Evolutionary conservation across 2,797 vertebrate genomes (phyloP).

Genomic region (Arrhamphus sclerolepis): DNA sequence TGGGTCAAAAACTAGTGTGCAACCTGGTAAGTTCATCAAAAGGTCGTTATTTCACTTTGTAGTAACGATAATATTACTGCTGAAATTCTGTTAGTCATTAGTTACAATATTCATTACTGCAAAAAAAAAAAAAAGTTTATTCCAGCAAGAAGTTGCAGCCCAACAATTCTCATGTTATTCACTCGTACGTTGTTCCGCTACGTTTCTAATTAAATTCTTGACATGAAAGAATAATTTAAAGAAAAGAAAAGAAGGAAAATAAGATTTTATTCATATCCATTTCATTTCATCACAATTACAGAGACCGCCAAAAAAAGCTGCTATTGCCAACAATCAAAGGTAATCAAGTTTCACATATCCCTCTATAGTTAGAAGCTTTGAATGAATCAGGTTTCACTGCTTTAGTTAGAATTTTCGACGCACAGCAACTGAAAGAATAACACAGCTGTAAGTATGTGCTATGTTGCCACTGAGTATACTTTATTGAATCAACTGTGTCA

Average conservation of each 20-base stretch:
- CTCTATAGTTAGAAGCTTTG: slow-evolving; percentile 22
- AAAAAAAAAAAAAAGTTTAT: too few species aligned
- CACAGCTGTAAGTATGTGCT: background rate
- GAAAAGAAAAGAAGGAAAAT: too few species aligned
- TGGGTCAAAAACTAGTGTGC: too few species aligned
- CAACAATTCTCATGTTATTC: slow-evolving; percentile 36
- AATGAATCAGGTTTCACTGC: background rate
- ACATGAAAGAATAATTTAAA: too few species aligned
- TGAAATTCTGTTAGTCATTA: too few species aligned
- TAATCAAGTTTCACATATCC: slow-evolving; percentile 53
- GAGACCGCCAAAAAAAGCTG: slow-evolving; percentile 60
- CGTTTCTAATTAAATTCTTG: slow-evolving; percentile 63
- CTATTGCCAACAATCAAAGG: slow-evolving; percentile 61
- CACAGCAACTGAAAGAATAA: background rate
- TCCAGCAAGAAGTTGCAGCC: too few species aligned
- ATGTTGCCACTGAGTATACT: slow-evolving; percentile 8
- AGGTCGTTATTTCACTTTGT: too few species aligned
- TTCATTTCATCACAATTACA: slow-evolving; percentile 67
- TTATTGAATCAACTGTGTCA: slow-evolving; percentile 25
- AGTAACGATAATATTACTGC: too few species aligned
- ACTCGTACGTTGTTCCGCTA: slow-evolving; percentile 54
- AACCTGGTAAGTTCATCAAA: too few species aligned
- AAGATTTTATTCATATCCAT: slow-evolving; percentile 56
- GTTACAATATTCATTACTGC: too few species aligned
- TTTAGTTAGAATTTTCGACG: background rate